These are phyloP conservation scores for Drosophila mojavensis DNA, from an alignment of 1,140 invertebrate species.

Conservation along the genomic window DNA sequence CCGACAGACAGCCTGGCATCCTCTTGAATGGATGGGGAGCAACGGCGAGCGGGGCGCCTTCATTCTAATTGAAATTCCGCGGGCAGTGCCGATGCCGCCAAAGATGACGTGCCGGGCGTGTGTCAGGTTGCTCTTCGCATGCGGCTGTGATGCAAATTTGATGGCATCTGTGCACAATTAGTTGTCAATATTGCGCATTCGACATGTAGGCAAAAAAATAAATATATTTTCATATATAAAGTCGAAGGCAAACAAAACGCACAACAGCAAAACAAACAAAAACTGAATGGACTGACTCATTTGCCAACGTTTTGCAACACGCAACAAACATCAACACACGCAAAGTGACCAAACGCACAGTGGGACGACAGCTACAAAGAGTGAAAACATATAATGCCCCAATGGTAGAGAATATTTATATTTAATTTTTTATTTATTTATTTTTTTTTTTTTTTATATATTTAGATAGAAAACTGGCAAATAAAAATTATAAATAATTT, in stretches of 20 bases:
- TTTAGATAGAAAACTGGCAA: too few species aligned
- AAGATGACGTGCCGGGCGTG: constrained; percentile 20
- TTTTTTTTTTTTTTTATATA: neutral
- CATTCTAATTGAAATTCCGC: constrained; percentile 73
- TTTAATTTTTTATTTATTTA: neutral
- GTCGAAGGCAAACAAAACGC: constrained; percentile 21
- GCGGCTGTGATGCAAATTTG: constrained; percentile 66
- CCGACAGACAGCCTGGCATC: constrained; percentile 42
- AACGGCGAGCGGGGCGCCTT: neutral
- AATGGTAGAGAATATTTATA: neutral
- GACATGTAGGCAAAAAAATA: constrained; percentile 60
- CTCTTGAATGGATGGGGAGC: constrained; percentile 39
- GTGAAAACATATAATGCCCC: neutral
- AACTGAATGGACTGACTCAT: constrained; percentile 66
- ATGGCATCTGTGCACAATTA: constrained; percentile 78
- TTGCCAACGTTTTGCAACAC: constrained; percentile 76
- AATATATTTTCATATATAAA: neutral
- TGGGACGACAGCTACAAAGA: constrained; percentile 12
- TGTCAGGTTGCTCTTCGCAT: constrained; percentile 23
- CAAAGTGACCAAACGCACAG: constrained; percentile 52
- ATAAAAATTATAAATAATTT: too few species aligned
- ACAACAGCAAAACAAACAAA: constrained; percentile 51
- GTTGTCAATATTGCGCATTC: constrained; percentile 78
- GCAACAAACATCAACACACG: constrained; percentile 74
- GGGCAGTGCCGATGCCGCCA: constrained; percentile 3